Evolutionary conservation across 2,797 vertebrate genomes (phyloP), one percentile per base, ranked within the genome.

Genomic region (Takifugu ocellatus): DNA sequence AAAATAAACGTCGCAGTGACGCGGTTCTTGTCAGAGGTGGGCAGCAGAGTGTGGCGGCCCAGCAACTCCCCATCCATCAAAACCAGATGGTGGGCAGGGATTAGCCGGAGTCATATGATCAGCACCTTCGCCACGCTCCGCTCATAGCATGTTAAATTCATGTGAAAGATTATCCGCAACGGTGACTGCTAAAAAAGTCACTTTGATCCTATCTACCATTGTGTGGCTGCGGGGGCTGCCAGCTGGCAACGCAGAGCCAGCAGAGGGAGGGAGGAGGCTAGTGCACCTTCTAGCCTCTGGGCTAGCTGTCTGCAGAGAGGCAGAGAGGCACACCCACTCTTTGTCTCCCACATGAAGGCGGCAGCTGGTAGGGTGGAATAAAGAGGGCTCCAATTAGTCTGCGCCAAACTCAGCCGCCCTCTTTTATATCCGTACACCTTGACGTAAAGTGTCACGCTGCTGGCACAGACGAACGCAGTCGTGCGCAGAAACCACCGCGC

Each of bases 31-130:
- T 57, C 21, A 59, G 63, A 70, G 72, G 63, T 70, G 68, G 79
- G 61, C 58, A 47, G 39, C 56, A 31, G 29, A 56, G 59, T 43
- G 43, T 58, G 36, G 59, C 64, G 50, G 49, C 74, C 71, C 57
- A 63, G 66, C 75, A 72, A 85, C 83, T 72, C 72, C 46, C 46
- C 63, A 66, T 75, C 70, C 64, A 44, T 77, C 79, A 62, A 56
- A 80, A 78, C 70, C 89, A 90, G 88, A 91, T 89, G 90, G 90
- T 63, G 78, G 79, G 75, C 11, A 31, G 78, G 83, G 88, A 90
- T 91, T 89, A 91, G 78, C 72, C 36, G 1, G 54, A 67, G 75
- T 87, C 84, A 87, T 83, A 75, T 72, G 83, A 86, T 79, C 80
- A 70, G 66, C 70, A 72, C 79, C 80, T 79, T 82, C 79, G 82